These are phyloP conservation scores for Julus scandinavius DNA, from an alignment of 2,888 invertebrate species.

Conservation along the genomic window DNA sequence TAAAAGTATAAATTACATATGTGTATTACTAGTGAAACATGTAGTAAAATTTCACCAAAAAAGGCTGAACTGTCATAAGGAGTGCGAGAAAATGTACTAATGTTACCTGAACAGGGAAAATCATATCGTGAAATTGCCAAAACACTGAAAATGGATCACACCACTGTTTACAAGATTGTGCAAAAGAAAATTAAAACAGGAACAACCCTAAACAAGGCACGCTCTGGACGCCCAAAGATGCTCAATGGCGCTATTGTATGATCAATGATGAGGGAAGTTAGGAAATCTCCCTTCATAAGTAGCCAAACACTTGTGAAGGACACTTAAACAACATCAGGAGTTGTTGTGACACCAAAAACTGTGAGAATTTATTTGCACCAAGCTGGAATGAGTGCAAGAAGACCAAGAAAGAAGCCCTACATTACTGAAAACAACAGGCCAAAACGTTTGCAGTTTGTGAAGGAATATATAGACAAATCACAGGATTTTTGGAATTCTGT, in stretches of 20 bases:
- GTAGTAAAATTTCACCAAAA: neutral
- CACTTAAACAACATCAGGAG: too few species aligned
- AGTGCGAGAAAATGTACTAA: neutral
- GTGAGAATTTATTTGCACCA: neutral
- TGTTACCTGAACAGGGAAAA: neutral
- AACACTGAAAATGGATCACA: neutral
- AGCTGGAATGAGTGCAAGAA: too few species aligned
- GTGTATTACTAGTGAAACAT: neutral
- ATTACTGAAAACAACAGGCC: neutral
- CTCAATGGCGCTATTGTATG: too few species aligned
- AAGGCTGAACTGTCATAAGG: neutral
- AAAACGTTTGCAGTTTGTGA: neutral
- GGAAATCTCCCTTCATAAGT: too few species aligned
- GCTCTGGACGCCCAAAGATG: too few species aligned
- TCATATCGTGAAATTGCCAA: neutral
- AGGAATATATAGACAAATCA: neutral
- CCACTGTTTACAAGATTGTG: too few species aligned
- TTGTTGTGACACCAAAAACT: too few species aligned
- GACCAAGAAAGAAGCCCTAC: neutral
- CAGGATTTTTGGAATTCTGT: neutral
- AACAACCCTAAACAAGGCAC: too few species aligned
- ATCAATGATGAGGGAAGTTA: too few species aligned
- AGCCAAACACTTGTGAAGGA: too few species aligned
- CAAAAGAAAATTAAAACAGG: too few species aligned
- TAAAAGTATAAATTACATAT: neutral